Evolutionary conservation across 2,113 vertebrate genomes (phyloP).

Genomic region (Balaeniceps rex): DNA sequence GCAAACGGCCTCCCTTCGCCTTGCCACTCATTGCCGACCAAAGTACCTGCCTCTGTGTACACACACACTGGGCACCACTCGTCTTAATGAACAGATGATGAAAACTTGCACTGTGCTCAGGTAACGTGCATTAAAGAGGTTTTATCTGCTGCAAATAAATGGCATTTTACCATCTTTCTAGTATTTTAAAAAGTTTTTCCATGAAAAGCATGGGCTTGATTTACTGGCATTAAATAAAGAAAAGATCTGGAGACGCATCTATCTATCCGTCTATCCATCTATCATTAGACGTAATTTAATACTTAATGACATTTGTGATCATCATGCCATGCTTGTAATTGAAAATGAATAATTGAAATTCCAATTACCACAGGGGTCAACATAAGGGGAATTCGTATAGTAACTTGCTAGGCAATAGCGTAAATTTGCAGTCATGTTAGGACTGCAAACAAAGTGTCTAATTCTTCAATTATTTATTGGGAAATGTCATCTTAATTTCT

Average conservation of each 20-base stretch:
- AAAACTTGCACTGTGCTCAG: not conserved
- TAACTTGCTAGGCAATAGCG: conserved; percentile 58
- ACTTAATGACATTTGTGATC: conserved; percentile 76
- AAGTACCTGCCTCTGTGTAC: not conserved
- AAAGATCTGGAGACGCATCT: conserved; percentile 33
- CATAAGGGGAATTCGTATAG: conserved; percentile 53
- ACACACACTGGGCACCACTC: not conserved
- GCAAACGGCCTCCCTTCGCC: not conserved
- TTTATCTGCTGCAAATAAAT: not conserved
- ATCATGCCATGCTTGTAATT: conserved; percentile 73
- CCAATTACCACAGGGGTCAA: conserved; percentile 72
- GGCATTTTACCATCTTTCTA: not conserved
- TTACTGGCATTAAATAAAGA: conserved; percentile 29
- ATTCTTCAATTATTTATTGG: conserved; percentile 61
- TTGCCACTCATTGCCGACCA: not conserved
- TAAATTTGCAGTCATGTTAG: conserved; percentile 57
- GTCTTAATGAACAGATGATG: not conserved
- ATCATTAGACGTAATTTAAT: conserved; percentile 73
- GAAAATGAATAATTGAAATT: conserved; percentile 81
- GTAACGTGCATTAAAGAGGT: not conserved
- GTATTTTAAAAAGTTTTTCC: not conserved
- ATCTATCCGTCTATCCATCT: conserved; percentile 47
- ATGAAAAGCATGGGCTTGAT: not conserved
- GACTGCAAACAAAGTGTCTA: conserved; percentile 38
- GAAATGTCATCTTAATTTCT: conserved; percentile 5